Conservation (phyloP, 2,888 invertebrate genomes). For the Diaprepes abbreviatus region DNA sequence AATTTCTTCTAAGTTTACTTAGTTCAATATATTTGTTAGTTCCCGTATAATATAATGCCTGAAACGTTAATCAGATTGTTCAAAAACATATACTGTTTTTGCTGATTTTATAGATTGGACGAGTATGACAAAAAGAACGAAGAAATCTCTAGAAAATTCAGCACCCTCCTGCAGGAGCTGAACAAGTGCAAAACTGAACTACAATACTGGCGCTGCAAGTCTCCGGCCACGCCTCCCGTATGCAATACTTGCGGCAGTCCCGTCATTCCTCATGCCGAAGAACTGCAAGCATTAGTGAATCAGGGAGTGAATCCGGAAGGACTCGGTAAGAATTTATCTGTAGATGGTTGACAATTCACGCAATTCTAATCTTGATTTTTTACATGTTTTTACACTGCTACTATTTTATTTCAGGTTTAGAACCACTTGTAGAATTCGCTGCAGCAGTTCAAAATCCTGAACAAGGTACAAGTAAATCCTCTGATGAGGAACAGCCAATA, state of each 20-base stretch:
- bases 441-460: constrained; percentile 14
- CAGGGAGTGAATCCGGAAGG: constrained; percentile 68
- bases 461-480: constrained; percentile 38
- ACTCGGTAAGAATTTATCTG: constrained; percentile 60
- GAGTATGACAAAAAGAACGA: constrained; percentile 93
- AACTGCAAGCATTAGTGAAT: constrained; percentile 68
- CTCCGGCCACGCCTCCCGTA: constrained; percentile 78
- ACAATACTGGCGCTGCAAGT: constrained; percentile 92
- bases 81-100: background rate
- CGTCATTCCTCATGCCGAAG: constrained; percentile 72
- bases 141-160: constrained; percentile 90
- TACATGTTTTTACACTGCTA: too few relatives aligned
- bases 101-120: constrained; percentile 80
- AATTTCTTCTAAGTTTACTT: too few relatives aligned
- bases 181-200: constrained; percentile 93
- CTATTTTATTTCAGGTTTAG: constrained; percentile 18
- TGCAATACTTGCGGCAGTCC: constrained; percentile 82
- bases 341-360: background rate
- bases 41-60: too few relatives aligned
- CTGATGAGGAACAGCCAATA: constrained; percentile 19
- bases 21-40: too few relatives aligned
- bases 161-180: constrained; percentile 87
- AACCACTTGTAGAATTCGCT: constrained; percentile 23
- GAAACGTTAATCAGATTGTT: too few relatives aligned
- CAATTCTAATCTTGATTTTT: too few relatives aligned